phyloP scores from a whole-genome alignment of 2,888 invertebrate genomes.

The Priocnemis perturbator region DNA sequence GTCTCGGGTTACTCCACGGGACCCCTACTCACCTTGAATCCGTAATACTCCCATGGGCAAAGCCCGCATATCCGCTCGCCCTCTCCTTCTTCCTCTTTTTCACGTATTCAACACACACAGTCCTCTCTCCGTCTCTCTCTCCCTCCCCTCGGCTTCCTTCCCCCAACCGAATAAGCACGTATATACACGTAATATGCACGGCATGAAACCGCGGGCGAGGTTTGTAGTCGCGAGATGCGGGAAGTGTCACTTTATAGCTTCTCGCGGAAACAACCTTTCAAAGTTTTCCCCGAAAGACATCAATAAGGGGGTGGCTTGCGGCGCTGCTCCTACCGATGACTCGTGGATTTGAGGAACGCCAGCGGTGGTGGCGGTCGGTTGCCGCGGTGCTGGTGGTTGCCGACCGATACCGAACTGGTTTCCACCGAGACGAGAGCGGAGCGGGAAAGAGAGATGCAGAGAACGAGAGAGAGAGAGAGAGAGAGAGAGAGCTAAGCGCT shows the following conservation, averaged over 20 bases:
- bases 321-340: neutral
- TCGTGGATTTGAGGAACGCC: constrained; percentile 1
- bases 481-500: neutral
- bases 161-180: neutral
- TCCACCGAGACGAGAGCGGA: constrained; percentile 11
- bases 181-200: constrained; percentile 49
- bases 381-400: neutral
- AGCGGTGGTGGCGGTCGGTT: neutral
- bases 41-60: constrained; percentile 65
- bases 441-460: constrained; percentile 3
- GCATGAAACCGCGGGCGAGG: constrained; percentile 63
- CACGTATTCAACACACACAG: neutral
- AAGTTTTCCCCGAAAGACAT: constrained; percentile 53
- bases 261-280: constrained; percentile 50
- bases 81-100: constrained; percentile 8
- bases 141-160: constrained; percentile 7
- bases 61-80: constrained; percentile 58
- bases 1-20: constrained; percentile 59
- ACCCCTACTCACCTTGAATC: constrained; percentile 65
- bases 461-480: constrained; percentile 3
- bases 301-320: constrained; percentile 48
- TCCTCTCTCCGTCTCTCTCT: constrained; percentile 22
- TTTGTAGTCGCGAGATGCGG: constrained; percentile 46
- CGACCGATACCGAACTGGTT: neutral
- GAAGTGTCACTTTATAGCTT: constrained; percentile 62